Percentiles rank a stretch among this genome's conserved stretches.
phyloP scores from a whole-genome alignment of 92 coral and sea anemone genomes.

The Zoanthus sansibaricus region DNA sequence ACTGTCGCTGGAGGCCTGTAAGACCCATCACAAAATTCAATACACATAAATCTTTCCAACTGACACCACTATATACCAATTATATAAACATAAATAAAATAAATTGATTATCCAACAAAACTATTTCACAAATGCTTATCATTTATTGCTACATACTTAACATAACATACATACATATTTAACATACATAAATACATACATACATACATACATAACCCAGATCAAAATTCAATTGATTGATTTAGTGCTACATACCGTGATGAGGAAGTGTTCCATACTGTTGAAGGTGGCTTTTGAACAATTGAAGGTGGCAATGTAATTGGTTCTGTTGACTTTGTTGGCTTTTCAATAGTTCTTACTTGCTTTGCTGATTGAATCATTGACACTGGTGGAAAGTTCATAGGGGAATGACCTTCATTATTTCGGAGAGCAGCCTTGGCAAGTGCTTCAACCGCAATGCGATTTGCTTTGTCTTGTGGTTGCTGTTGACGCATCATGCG shows the following conservation, averaged over 20 bases:
- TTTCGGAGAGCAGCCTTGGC: slow-evolving; percentile 95
- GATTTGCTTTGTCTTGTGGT: slow-evolving; percentile 96
- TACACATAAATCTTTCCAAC: neutral
- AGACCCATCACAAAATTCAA: slow-evolving; percentile 2
- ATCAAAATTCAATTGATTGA: too few relatives aligned
- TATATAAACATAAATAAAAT: neutral
- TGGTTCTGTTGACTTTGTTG: slow-evolving; percentile 81
- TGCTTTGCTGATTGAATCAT: slow-evolving; percentile 61
- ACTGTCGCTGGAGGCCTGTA: slow-evolving; percentile 97
- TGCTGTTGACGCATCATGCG: slow-evolving; percentile 80
- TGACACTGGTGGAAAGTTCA: slow-evolving; percentile 81
- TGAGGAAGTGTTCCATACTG: slow-evolving; percentile 67
- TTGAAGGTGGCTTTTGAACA: slow-evolving; percentile 82
- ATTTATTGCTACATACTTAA: neutral
- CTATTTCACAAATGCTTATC: neutral
- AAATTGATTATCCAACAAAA: neutral
- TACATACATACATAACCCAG: too few relatives aligned
- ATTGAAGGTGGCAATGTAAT: slow-evolving; percentile 92
- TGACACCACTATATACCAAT: neutral
- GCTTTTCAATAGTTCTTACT: slow-evolving; percentile 59
- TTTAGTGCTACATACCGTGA: slow-evolving; percentile 72
- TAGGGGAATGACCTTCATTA: slow-evolving; percentile 63
- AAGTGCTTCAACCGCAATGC: slow-evolving; percentile 98
- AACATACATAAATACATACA: too few relatives aligned
- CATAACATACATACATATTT: too few relatives aligned